Percentiles rank a stretch among this genome's conserved stretches.
Evolutionary conservation across 2,797 vertebrate species (phyloP).

Genomic region (Buphagus erythrorhynchus): DNA sequence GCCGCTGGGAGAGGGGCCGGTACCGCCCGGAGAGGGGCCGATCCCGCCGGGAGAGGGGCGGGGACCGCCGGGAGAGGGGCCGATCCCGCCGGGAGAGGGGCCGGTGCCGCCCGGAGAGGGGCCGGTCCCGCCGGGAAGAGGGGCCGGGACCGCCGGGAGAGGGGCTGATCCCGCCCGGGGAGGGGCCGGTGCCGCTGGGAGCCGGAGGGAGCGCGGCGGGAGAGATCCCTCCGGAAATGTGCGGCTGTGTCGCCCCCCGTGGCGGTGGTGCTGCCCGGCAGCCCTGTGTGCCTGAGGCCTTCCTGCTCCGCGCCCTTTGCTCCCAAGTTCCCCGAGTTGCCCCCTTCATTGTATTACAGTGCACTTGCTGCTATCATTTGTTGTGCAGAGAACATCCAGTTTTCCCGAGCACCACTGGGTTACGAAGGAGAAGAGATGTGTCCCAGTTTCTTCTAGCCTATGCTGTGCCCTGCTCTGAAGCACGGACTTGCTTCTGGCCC

Average conservation of each 20-base stretch:
- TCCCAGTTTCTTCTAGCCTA: neutral
- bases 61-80: neutral
- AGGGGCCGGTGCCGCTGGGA: neutral
- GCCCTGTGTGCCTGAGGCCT: fast-evolving
- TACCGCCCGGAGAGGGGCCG: neutral
- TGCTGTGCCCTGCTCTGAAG: fast-evolving
- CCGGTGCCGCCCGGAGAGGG: no score
- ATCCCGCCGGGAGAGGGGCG: neutral
- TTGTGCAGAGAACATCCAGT: neutral
- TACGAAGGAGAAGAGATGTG: fast-evolving
- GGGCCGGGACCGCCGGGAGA: no score
- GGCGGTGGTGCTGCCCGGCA: fast-evolving
- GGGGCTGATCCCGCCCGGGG: no score
- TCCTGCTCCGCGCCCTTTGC: fast-evolving
- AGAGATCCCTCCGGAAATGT: fast-evolving
- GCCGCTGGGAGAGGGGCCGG: neutral
- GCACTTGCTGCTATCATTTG: neutral
- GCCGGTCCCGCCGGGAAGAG: no score
- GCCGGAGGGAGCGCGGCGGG: fast-evolving
- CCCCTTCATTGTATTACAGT: fast-evolving
- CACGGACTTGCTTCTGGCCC: fast-evolving
- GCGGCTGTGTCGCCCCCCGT: fast-evolving
- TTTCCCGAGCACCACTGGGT: neutral
- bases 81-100: no score
- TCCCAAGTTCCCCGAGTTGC: fast-evolving